phyloP scores from a whole-genome alignment of 1,140 invertebrate genomes.

The Ylistrum balloti region DNA sequence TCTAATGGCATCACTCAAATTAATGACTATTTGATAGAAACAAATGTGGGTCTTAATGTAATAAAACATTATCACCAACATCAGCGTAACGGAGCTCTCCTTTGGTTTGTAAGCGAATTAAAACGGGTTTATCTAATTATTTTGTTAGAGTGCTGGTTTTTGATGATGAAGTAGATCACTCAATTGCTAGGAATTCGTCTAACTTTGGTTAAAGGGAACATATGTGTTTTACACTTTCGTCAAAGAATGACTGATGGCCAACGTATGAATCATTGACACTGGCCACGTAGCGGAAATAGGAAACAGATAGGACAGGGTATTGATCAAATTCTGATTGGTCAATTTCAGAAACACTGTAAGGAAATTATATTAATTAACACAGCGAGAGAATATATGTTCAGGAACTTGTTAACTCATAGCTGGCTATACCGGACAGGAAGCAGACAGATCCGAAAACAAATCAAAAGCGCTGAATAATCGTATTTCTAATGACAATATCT shows the following conservation, averaged over 20 bases:
- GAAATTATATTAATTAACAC: conserved; percentile 6
- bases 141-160: no score
- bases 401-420: neutral
- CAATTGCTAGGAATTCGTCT: no score
- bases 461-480: neutral
- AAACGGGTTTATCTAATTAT: no score
- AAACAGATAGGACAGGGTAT: neutral
- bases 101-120: no score
- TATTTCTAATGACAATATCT: neutral
- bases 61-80: no score
- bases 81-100: no score
- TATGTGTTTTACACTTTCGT: neutral
- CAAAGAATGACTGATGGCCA: neutral
- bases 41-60: neutral
- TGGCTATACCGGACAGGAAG: neutral
- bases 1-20: no score
- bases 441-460: neutral
- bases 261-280: neutral
- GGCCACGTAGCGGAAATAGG: conserved; percentile 25
- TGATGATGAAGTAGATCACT: no score
- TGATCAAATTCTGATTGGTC: neutral
- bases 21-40: no score
- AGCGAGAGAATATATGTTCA: neutral
- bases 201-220: neutral
- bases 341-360: neutral